Evolutionary conservation across 2,797 vertebrate species (phyloP).

Genomic region (Neomorphus geoffroyi): DNA sequence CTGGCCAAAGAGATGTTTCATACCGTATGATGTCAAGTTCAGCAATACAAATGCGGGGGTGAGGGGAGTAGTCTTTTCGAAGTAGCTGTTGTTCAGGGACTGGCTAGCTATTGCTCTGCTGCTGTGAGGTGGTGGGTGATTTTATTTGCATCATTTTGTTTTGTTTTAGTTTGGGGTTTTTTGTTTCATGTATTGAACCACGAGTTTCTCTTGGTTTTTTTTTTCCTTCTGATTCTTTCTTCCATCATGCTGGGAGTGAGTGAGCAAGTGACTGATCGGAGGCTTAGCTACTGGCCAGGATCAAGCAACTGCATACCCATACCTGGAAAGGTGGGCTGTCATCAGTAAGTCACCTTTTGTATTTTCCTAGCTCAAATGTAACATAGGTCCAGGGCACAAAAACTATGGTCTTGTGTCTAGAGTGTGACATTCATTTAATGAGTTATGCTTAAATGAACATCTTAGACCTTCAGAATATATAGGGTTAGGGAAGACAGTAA

Average conservation of each 20-base stretch:
- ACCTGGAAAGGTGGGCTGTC: fast-evolving
- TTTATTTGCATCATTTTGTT: neutral
- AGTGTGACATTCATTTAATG: neutral
- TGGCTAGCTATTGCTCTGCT: neutral
- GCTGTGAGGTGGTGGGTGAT: neutral
- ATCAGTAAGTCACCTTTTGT: neutral
- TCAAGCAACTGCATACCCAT: neutral
- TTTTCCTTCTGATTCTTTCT: neutral
- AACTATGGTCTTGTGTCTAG: neutral
- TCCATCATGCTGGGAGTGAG: neutral
- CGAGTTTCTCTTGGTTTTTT: neutral
- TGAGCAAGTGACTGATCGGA: neutral
- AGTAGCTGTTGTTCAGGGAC: neutral
- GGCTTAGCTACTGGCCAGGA: neutral
- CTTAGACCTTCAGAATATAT: neutral
- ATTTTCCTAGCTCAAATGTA: neutral
- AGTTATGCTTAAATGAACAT: neutral
- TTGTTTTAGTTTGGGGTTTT: neutral
- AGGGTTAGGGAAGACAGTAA: neutral
- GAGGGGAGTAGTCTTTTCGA: neutral
- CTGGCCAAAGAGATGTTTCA: neutral
- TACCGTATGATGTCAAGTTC: neutral
- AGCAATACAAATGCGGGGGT: neutral
- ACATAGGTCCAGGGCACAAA: neutral
- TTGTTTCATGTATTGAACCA: neutral